A percentile compares a stretch with the other conserved stretches of the same genome.
Conservation (phyloP, 2,888 invertebrate species). For the Mongoloraphidia duomilia region DNA sequence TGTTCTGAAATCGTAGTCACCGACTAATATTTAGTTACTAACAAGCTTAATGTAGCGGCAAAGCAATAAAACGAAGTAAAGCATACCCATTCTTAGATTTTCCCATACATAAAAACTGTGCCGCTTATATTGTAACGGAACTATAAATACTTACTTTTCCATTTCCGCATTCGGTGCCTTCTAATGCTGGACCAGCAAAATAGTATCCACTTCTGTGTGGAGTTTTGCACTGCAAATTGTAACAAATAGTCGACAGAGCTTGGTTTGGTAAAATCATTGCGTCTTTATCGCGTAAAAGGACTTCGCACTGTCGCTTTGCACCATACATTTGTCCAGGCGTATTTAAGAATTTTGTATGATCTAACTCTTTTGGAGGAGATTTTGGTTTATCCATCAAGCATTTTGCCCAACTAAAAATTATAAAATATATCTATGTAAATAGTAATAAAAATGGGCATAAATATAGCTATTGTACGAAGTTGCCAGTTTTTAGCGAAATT, state of each 20-base stretch:
- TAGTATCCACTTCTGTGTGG: constrained; percentile 60
- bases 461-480: no score
- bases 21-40: no score
- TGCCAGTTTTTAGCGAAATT: neutral
- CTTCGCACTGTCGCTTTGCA: constrained; percentile 61
- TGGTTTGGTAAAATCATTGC: constrained; percentile 36
- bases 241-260: constrained; percentile 37
- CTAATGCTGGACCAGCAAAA: constrained; percentile 68
- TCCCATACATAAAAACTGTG: no score
- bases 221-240: constrained; percentile 53
- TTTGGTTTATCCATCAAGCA: constrained; percentile 47
- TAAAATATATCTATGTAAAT: no score
- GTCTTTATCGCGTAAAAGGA: constrained; percentile 51
- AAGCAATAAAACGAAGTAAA: no score
- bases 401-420: constrained; percentile 39
- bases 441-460: neutral
- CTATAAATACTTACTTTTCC: constrained; percentile 34
- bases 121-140: neutral
- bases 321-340: constrained; percentile 56
- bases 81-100: no score
- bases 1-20: no score
- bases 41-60: no score
- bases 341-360: constrained; percentile 46
- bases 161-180: constrained; percentile 59
- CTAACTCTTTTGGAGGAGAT: constrained; percentile 32